phyloP scores from a whole-genome alignment of 2,888 invertebrate species.

The Agrypnus murinus region DNA sequence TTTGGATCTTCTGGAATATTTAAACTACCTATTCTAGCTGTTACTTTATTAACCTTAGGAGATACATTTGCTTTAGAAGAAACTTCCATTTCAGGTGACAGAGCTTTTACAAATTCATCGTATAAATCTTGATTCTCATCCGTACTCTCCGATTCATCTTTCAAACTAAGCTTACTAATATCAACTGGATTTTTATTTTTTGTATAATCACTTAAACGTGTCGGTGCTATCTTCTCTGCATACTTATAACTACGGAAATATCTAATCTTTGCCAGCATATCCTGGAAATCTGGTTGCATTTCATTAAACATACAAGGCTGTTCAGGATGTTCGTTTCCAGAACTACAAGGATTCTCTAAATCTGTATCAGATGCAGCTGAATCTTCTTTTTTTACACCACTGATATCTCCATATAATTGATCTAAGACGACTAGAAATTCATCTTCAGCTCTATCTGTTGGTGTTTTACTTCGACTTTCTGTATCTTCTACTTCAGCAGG shows the following conservation, averaged over 20 bases:
- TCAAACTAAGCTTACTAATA: background rate
- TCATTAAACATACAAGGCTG: background rate
- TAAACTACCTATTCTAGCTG: no score
- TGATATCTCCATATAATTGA: no score
- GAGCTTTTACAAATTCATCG: slow-evolving; percentile 1
- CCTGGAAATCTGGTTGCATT: slow-evolving; percentile 2
- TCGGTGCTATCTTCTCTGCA: background rate
- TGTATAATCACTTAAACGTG: background rate
- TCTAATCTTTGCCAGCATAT: slow-evolving; percentile 3
- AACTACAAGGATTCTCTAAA: no score
- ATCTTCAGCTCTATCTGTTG: no score
- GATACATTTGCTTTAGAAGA: background rate
- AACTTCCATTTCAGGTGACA: background rate
- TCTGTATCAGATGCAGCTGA: background rate
- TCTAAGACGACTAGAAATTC: no score
- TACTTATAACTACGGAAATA: background rate
- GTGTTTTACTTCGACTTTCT: background rate
- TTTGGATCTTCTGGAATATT: no score
- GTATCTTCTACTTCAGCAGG: background rate
- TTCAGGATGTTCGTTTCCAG: background rate
- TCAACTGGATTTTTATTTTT: background rate
- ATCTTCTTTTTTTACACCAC: background rate
- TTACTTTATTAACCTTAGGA: no score
- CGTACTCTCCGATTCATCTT: background rate
- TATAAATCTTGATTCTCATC: slow-evolving; percentile 14